Percentiles rank a stretch among this genome's conserved stretches.
Evolutionary conservation across 2,888 invertebrate genomes (phyloP).

Genomic region (Trilocha varians): DNA sequence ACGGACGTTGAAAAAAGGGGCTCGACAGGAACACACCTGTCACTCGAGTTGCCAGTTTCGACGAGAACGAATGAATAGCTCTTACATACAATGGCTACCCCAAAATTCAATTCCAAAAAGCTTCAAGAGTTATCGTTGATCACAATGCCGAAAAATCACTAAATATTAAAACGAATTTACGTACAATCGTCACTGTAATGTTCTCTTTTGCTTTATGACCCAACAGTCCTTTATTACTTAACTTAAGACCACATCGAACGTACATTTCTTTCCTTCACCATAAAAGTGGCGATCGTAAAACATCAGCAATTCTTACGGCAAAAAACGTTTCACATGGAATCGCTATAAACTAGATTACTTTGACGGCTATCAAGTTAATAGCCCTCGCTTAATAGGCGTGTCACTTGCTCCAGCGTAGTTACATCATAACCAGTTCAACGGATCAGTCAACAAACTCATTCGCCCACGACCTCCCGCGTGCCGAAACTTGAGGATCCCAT

Average conservation of each 20-base stretch:
- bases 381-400: slow-evolving; percentile 19
- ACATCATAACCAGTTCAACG: slow-evolving; percentile 62
- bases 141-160: no score
- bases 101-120: slow-evolving; percentile 45
- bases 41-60: slow-evolving; percentile 70
- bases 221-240: not conserved
- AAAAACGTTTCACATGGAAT: slow-evolving; percentile 1
- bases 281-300: not conserved
- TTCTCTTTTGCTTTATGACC: not conserved
- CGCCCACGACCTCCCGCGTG: slow-evolving; percentile 37
- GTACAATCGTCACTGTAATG: not conserved
- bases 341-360: slow-evolving; percentile 6
- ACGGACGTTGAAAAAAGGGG: slow-evolving; percentile 73
- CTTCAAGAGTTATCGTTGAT: no score
- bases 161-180: slow-evolving; percentile 1
- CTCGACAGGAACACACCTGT: slow-evolving; percentile 72
- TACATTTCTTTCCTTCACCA: not conserved
- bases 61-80: slow-evolving; percentile 64
- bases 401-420: slow-evolving; percentile 42
- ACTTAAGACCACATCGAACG: not conserved
- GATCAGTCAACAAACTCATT: slow-evolving; percentile 61
- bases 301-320: not conserved
- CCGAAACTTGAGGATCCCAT: not conserved
- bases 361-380: slow-evolving; percentile 10
- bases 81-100: slow-evolving; percentile 45